Percentiles rank a stretch among this genome's conserved stretches.
Conservation (phyloP, 2,888 invertebrate genomes). For the Ceriagrion tenellum region DNA sequence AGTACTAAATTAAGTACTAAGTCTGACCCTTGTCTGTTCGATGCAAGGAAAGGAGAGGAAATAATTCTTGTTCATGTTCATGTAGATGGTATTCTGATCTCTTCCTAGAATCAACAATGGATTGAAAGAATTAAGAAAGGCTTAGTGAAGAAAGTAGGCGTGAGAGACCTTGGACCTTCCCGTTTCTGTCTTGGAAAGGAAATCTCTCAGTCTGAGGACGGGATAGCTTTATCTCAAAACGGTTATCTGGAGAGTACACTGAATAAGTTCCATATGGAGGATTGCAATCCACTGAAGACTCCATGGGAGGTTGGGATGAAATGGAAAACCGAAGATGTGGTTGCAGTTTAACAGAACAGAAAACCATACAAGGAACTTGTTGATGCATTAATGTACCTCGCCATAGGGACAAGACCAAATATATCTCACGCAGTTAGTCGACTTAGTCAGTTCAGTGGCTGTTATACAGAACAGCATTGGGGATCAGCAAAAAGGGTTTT, state of each 20-base stretch:
- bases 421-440: too few relatives aligned
- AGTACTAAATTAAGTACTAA: slow-evolving; percentile 43
- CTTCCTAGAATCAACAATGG: slow-evolving; percentile 69
- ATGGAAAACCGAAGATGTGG: background rate
- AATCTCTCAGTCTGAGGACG: too few relatives aligned
- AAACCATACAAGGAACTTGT: too few relatives aligned
- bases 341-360: background rate
- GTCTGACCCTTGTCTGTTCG: slow-evolving; percentile 72
- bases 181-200: background rate
- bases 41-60: slow-evolving; percentile 38
- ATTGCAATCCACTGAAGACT: slow-evolving; percentile 15
- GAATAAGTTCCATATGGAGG: background rate
- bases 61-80: slow-evolving; percentile 72
- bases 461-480: too few relatives aligned
- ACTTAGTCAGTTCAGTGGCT: too few relatives aligned
- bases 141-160: background rate
- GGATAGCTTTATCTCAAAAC: too few relatives aligned
- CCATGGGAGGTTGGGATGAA: background rate
- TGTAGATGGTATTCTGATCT: slow-evolving; percentile 73
- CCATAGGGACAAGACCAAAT: too few relatives aligned
- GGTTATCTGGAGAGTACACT: background rate
- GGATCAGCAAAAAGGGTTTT: too few relatives aligned
- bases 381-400: too few relatives aligned
- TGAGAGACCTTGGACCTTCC: too few relatives aligned
- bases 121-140: slow-evolving; percentile 70